phyloP scores from a whole-genome alignment of 2,113 vertebrate genomes.

The Nansenia antarctica region DNA sequence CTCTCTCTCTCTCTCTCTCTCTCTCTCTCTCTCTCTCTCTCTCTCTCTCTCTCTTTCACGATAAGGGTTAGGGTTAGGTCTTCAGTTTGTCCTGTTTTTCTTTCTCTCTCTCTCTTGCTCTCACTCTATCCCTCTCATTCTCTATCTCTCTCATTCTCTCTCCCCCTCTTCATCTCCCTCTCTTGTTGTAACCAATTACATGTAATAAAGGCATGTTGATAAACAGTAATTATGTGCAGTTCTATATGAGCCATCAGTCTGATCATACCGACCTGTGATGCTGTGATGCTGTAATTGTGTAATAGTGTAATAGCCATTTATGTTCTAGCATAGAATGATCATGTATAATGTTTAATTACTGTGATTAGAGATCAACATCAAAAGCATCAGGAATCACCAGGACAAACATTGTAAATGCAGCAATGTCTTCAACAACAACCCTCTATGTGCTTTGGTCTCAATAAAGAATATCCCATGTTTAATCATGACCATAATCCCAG shows the following conservation, averaged over 20 bases:
- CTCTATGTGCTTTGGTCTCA: conserved; percentile 35
- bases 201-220: conserved; percentile 63
- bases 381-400: conserved; percentile 41
- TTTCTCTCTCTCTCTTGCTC: conserved; percentile 5
- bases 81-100: too few relatives aligned
- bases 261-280: conserved; percentile 43
- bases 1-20: neutral
- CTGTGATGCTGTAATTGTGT: conserved; percentile 56
- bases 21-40: neutral
- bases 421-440: conserved; percentile 44
- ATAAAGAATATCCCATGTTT: neutral
- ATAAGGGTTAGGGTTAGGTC: too few relatives aligned
- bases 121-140: neutral
- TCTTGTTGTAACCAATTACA: conserved; percentile 1
- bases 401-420: conserved; percentile 18
- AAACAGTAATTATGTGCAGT: conserved; percentile 35
- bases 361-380: conserved; percentile 69
- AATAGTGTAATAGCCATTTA: conserved; percentile 49
- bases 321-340: conserved; percentile 45
- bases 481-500: neutral
- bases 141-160: conserved; percentile 9
- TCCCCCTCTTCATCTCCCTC: conserved; percentile 2
- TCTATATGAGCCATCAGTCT: conserved; percentile 40
- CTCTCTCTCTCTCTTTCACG: neutral
- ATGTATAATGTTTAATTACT: conserved; percentile 57